Base-by-base conservation (phyloP, 2,797 vertebrate genomes). In the Carcharodon carcharias region DNA sequence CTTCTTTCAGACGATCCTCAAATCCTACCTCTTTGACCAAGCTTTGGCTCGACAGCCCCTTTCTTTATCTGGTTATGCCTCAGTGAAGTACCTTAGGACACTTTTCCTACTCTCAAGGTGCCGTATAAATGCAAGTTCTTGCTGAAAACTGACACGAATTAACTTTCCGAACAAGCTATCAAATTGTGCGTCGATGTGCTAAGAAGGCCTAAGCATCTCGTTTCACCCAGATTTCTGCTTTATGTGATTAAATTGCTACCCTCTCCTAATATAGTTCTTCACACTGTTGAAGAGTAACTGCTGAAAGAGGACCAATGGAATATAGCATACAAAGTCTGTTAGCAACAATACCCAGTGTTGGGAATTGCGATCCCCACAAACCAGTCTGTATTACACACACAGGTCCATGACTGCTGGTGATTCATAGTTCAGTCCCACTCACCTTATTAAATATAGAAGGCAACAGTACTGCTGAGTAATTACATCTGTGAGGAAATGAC, bases 391-490 rank as follows among this genome's bases (percentile, higher is more conserved):
- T 26, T 95, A 50, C 54, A 56, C 28, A 95, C 50, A 77, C 8
- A 77, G 50, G n/a, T 23, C 94, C 16, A n/a, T 35, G 12, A 56
- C 94, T 77, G 50, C 45, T 56, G 0, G 69, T 56, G 45, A 54
- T 73, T 35, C 92, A 95, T 7, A 50, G n/a, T 23, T 94, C 92
- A 40, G 4, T 50, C 54, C 31, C 67, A 69, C n/a, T 95, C 67
- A 95, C 4, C 45, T 77, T 77, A 73, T 73, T 71, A 95, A 95
- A 95, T 35, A 58, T 35, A 67, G 91, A 95, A 56, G 71, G 50
- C 26, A 73, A 77, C 4, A 8, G 50, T 58, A n/a, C 50, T 56
- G 69, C 71, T 95, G 16, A 77, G 45, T 77, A 95, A 54, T 95
- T 95, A 95, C 31, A 95, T 77, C 31, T 18, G 67, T 69, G 65